These are phyloP conservation scores for Polydrusus tereticollis DNA, from an alignment of 2,888 invertebrate species.

Conservation along the genomic window DNA sequence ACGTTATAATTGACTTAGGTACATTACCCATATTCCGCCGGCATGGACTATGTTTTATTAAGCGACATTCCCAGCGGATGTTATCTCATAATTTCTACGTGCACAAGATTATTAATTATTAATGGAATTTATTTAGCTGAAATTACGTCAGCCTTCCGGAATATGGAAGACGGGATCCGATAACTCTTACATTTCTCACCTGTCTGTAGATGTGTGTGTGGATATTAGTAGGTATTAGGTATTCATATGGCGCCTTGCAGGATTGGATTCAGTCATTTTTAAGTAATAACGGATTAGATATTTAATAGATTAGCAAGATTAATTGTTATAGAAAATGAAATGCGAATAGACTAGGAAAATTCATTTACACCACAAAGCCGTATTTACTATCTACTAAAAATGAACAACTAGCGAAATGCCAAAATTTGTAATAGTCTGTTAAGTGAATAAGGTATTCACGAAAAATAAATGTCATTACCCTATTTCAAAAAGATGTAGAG, in stretches of 20 bases:
- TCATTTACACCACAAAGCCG: no score
- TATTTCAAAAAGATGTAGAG: no score
- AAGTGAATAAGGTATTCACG: no score
- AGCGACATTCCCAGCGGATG: slow-evolving; percentile 27
- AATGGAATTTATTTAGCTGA: slow-evolving; percentile 31
- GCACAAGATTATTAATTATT: slow-evolving; percentile 24
- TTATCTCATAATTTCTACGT: slow-evolving; percentile 25
- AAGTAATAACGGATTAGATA: no score
- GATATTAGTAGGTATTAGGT: not conserved
- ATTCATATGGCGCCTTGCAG: slow-evolving; percentile 7
- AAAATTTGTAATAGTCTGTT: no score
- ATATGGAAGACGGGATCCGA: slow-evolving; percentile 28
- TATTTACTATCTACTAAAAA: no score
- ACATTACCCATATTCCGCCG: slow-evolving; percentile 5
- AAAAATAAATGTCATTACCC: no score
- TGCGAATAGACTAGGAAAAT: no score
- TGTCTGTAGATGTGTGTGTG: slow-evolving; percentile 11
- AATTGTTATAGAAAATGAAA: no score
- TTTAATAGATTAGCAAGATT: no score
- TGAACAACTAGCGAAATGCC: no score
- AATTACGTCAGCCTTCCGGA: slow-evolving; percentile 26
- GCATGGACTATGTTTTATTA: slow-evolving; percentile 21
- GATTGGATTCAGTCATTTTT: not conserved
- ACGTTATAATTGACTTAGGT: not conserved
- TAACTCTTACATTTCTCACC: slow-evolving; percentile 23